Evolutionary conservation across 1,140 invertebrate genomes (phyloP).

Genomic region (Orchestia grillus): DNA sequence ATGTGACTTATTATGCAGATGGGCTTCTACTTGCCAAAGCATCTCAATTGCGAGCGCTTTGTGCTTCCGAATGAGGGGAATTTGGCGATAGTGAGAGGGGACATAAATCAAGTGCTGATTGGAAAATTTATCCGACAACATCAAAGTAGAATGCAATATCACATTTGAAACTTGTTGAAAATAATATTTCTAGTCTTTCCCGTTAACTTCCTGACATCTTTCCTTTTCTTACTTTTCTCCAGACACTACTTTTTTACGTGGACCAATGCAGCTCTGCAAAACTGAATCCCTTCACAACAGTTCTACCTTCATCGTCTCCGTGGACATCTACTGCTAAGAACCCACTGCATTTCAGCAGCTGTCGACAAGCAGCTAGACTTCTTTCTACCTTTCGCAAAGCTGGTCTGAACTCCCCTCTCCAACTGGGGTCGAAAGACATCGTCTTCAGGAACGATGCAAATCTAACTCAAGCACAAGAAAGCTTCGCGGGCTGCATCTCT

Average conservation of each 20-base stretch:
- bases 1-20: too few relatives aligned
- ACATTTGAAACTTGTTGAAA: not conserved
- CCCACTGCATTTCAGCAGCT: not conserved
- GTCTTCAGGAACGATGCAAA: slow-evolving; percentile 36
- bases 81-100: too few relatives aligned
- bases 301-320: not conserved
- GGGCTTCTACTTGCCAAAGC: too few relatives aligned
- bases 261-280: not conserved
- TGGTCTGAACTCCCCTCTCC: not conserved
- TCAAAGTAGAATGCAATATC: too few relatives aligned
- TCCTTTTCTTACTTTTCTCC: not conserved
- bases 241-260: slow-evolving; percentile 39
- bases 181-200: not conserved
- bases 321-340: not conserved
- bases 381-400: slow-evolving; percentile 30
- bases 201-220: not conserved
- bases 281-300: not conserved
- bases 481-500: slow-evolving; percentile 20
- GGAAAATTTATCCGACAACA: too few relatives aligned
- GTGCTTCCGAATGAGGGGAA: too few relatives aligned
- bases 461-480: not conserved
- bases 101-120: too few relatives aligned
- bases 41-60: too few relatives aligned
- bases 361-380: slow-evolving; percentile 34
- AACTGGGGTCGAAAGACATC: slow-evolving; percentile 15